Evolutionary conservation across 2,888 invertebrate genomes (phyloP), one percentile per base, ranked within the genome.

Genomic region (Hirtodrosophila cameraria): DNA sequence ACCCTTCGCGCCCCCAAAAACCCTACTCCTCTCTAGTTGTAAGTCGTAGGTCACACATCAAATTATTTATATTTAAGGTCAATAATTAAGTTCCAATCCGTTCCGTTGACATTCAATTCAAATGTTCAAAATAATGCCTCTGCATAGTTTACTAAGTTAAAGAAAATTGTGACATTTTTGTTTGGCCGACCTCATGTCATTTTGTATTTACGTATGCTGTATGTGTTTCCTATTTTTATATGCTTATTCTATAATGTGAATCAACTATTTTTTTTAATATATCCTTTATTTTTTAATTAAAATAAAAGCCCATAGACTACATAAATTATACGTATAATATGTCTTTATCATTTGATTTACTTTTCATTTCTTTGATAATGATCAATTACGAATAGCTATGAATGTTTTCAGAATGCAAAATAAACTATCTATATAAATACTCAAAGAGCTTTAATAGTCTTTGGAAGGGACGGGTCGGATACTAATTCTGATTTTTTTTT

Each of bases 401-500:
- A 59, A 55, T 69, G 64, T 69, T 69, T 64, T 64, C 69, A 59
- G 50, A 60, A 70, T 57, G 25, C 49, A 46, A 65, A 54, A 71
- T 61, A 61, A 72, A 63, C 38, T 58, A 67, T 62, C 57, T 35
- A 52, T 48, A 54, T 54, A 35, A 57, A 63, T 62, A 60, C 13
- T 6, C 6, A 3, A 23, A 9, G 1, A 9, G 20, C 7, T 35
- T 11, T n/a, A 3, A 15, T 33, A 33, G 18, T 25, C n/a, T 18
- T 12, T 18, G 2, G n/a, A n/a, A n/a, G n/a, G n/a, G n/a, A n/a
- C n/a, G n/a, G n/a, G n/a, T n/a, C n/a, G n/a, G n/a, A n/a, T n/a
- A n/a, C n/a, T n/a, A n/a, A n/a, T n/a, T n/a, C n/a, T n/a, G n/a
- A n/a, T n/a, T n/a, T n/a, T n/a, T n/a, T n/a, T n/a, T n/a, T n/a